Evolutionary conservation across 2,113 vertebrate genomes (phyloP).

Genomic region (Promerops cafer): DNA sequence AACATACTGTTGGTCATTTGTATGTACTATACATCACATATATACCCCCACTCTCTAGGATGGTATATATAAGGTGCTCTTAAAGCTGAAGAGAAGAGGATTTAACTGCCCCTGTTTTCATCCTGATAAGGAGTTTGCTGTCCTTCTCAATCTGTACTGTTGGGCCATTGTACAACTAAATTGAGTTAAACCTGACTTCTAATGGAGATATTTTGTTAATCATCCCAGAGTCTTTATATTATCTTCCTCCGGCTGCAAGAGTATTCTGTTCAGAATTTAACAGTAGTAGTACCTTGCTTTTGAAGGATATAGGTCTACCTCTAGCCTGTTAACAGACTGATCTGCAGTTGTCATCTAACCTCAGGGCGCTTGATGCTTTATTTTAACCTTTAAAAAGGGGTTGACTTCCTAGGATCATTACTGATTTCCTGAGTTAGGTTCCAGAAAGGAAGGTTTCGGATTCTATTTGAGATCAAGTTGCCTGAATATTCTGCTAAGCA

Average conservation of each 20-base stretch:
- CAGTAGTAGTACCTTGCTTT: neutral
- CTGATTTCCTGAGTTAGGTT: neutral
- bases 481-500: neutral
- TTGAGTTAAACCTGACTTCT: neutral
- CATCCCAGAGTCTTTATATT: neutral
- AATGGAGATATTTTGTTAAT: neutral
- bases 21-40: rapidly evolving
- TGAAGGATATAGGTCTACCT: neutral
- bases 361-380: neutral
- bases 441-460: neutral
- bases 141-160: neutral
- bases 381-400: neutral
- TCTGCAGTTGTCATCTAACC: neutral
- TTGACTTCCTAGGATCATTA: neutral
- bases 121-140: neutral
- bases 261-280: neutral
- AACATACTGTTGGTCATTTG: neutral
- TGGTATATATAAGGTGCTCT: neutral
- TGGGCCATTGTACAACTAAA: neutral
- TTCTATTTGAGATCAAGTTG: neutral
- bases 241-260: neutral
- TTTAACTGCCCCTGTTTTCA: neutral
- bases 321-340: neutral
- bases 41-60: neutral
- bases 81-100: neutral